These are phyloP conservation scores for Sericinus montela DNA, from an alignment of 2,888 invertebrate genomes.

Conservation along the genomic window DNA sequence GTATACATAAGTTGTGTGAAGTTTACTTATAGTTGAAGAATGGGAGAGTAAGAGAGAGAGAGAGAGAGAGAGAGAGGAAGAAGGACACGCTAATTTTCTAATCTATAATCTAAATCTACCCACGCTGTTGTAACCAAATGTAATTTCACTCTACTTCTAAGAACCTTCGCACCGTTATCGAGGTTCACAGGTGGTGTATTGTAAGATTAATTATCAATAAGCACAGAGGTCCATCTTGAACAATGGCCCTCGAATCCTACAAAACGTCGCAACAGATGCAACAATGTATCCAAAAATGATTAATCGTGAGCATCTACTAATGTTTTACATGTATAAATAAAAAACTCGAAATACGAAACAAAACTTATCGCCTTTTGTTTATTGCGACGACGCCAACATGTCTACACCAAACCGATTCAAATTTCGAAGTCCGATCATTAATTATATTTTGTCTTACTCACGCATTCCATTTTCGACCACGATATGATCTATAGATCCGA, in stretches of 20 bases:
- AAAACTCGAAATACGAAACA: slow-evolving; percentile 53
- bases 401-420: slow-evolving; percentile 75
- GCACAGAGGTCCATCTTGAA: slow-evolving; percentile 48
- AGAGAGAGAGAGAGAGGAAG: too few relatives aligned
- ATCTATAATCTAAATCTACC: too few relatives aligned
- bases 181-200: slow-evolving; percentile 63
- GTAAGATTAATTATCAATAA: slow-evolving; percentile 46
- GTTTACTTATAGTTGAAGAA: too few relatives aligned
- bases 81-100: too few relatives aligned
- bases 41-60: too few relatives aligned
- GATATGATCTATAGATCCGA: slow-evolving; percentile 79
- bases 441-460: slow-evolving; percentile 80
- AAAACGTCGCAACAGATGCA: slow-evolving; percentile 68
- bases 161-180: slow-evolving; percentile 29
- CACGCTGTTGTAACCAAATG: too few relatives aligned
- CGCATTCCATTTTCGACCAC: slow-evolving; percentile 74
- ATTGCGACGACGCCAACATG: slow-evolving; percentile 75
- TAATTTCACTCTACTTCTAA: not conserved
- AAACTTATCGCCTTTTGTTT: slow-evolving; percentile 73
- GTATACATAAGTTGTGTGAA: too few relatives aligned
- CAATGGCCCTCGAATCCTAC: slow-evolving; percentile 55
- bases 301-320: slow-evolving; percentile 65
- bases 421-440: slow-evolving; percentile 73
- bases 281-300: slow-evolving; percentile 67
- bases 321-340: slow-evolving; percentile 63